Evolutionary conservation across 2,888 invertebrate genomes (phyloP), one percentile per base, ranked within the genome.

Genomic region (Hylaea fasciaria): DNA sequence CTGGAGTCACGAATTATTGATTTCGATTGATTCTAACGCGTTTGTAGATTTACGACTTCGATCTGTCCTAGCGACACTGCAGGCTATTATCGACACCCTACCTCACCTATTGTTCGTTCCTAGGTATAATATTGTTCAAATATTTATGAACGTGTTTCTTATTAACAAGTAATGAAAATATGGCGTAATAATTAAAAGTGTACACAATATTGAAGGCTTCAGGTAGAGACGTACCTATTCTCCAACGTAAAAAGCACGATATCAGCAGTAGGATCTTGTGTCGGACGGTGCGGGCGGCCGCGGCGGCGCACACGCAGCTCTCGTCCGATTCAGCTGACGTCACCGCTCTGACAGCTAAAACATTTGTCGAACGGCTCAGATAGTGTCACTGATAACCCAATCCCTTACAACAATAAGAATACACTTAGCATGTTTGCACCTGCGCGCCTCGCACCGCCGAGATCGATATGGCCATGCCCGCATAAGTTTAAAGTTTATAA

Each of bases 361-460:
- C 90, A 90, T 91, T 91, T 91, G 89, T 92, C 91, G 92, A 92
- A 89, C 89, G 79, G 73, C 81, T 73, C 72, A 91, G 92, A 92
- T 92, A 90, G 91, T 91, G 92, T 92, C 92, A 92, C 85, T 85
- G 92, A 92, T 92, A 91, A 91, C 83, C 83, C 86, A 87, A 90
- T 87, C 91, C 91, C 89, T 89, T 89, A 89, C 85, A 90, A 92
- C 91, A 91, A 92, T 91, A 85, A 89, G 89, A 91, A 90, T 79
- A 91, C 91, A 92, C 91, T 92, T 92, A 91, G 86, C 89, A 89
- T 91, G 91, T 92, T 91, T 91, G 91, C 92, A 92, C 92, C 92
- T 92, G 92, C 91, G 73, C 85, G 85, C 85, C 58, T 85, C 86
- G 73, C 72, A 80, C 80, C 81, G 72, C 76, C 71, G 76, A 82